Conservation (phyloP, 2,888 invertebrate genomes). For the Coenonympha arcania region DNA sequence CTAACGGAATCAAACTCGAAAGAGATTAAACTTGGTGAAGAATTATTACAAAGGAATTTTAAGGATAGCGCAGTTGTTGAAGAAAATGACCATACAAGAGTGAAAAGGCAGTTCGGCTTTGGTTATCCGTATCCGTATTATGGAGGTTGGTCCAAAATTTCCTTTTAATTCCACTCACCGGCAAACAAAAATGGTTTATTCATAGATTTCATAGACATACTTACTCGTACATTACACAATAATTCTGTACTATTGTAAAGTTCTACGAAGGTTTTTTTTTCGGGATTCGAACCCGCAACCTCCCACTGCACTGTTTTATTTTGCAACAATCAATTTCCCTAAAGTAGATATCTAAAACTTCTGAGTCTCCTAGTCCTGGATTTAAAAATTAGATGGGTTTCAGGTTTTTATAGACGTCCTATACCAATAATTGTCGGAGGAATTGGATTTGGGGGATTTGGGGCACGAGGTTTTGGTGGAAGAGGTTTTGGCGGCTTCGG, state of each 20-base stretch:
- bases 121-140: constrained; percentile 17
- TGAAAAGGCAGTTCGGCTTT: constrained; percentile 20
- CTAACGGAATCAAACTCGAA: not conserved
- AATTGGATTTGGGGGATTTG: constrained; percentile 31
- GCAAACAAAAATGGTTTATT: too few species aligned
- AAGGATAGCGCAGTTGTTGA: not conserved
- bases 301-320: too few species aligned
- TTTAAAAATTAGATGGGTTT: not conserved
- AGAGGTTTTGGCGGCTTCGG: constrained; percentile 29
- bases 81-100: constrained; percentile 9
- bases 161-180: too few species aligned
- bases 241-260: too few species aligned
- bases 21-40: not conserved
- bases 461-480: constrained; percentile 34
- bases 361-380: too few species aligned
- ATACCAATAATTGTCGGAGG: constrained; percentile 31
- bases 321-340: too few species aligned
- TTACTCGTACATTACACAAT: too few species aligned
- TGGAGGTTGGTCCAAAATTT: constrained; percentile 19
- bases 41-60: not conserved
- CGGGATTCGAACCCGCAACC: too few species aligned
- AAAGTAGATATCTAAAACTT: too few species aligned
- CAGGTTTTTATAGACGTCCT: constrained; percentile 36
- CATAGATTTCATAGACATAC: too few species aligned
- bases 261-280: too few species aligned